Percentiles rank a stretch among this genome's conserved stretches.
Evolutionary conservation across 2,888 invertebrate species (phyloP).

Genomic region (Leptogaster cylindrica): DNA sequence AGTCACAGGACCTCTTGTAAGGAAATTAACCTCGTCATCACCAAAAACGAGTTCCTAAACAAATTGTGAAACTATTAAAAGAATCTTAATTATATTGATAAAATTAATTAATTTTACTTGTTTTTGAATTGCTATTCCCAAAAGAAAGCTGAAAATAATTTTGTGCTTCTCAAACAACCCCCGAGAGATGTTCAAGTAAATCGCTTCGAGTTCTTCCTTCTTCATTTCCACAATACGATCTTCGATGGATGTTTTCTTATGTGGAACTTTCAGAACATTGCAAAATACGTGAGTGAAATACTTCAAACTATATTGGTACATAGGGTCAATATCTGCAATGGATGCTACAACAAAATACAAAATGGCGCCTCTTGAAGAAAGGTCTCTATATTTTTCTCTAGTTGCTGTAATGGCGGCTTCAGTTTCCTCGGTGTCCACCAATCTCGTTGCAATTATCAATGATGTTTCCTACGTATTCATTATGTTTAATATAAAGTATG

Average conservation of each 20-base stretch:
- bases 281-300: conserved; percentile 83
- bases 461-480: conserved; percentile 89
- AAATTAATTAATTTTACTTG: conserved; percentile 62
- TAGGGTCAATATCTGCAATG: conserved; percentile 88
- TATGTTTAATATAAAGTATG: not conserved
- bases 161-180: conserved; percentile 92
- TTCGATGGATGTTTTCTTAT: conserved; percentile 70
- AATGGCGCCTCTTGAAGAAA: conserved; percentile 87
- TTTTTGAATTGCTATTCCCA: conserved; percentile 77
- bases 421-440: conserved; percentile 85
- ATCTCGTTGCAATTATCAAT: conserved; percentile 85
- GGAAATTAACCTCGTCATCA: conserved; percentile 65
- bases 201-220: conserved; percentile 77
- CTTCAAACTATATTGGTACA: conserved; percentile 94
- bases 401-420: conserved; percentile 85
- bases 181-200: conserved; percentile 87
- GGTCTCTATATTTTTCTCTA: conserved; percentile 82
- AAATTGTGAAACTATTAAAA: not conserved
- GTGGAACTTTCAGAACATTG: conserved; percentile 69
- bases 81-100: not conserved
- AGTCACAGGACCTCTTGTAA: conserved; percentile 76
- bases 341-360: conserved; percentile 90
- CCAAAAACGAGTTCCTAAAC: conserved; percentile 53
- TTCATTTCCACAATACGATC: conserved; percentile 73
- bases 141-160: conserved; percentile 83